These are phyloP conservation scores for Lissonota sp. DNA, from an alignment of 2,888 invertebrate genomes.

Conservation along the genomic window DNA sequence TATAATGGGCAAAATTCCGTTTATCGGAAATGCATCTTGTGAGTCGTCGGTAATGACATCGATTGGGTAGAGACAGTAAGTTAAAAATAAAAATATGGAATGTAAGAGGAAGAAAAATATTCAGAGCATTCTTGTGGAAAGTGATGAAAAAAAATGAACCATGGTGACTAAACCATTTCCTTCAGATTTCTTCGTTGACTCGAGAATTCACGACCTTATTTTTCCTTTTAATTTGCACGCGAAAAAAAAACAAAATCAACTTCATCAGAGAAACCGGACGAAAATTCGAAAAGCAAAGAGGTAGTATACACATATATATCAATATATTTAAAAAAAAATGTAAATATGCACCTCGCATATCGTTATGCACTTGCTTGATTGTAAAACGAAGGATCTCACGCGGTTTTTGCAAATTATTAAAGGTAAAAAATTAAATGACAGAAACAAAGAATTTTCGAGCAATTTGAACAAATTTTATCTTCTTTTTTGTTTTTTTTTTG, in stretches of 20 bases:
- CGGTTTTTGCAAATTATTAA: conserved; percentile 26
- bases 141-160: conserved; percentile 36
- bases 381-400: conserved; percentile 1
- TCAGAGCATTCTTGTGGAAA: conserved; percentile 52
- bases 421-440: neutral
- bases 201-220: conserved; percentile 23
- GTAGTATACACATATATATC: conserved; percentile 30
- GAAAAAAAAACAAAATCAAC: conserved; percentile 16
- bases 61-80: neutral
- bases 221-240: conserved; percentile 33
- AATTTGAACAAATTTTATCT: neutral
- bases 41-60: neutral
- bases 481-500: conserved; percentile 20
- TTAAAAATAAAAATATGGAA: too few species aligned
- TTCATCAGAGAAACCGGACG: conserved; percentile 42
- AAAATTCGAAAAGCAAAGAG: conserved; percentile 36
- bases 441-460: conserved; percentile 14
- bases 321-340: neutral
- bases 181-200: conserved; percentile 49
- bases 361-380: conserved; percentile 45
- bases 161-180: conserved; percentile 52
- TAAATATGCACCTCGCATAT: conserved; percentile 36
- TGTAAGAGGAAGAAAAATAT: conserved; percentile 53
- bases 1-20: conserved; percentile 10
- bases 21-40: neutral